A percentile compares a stretch with the other conserved stretches of the same genome.
These are phyloP conservation scores for Limnephilus lunatus DNA, from an alignment of 2,888 invertebrate genomes.

Conservation along the genomic window DNA sequence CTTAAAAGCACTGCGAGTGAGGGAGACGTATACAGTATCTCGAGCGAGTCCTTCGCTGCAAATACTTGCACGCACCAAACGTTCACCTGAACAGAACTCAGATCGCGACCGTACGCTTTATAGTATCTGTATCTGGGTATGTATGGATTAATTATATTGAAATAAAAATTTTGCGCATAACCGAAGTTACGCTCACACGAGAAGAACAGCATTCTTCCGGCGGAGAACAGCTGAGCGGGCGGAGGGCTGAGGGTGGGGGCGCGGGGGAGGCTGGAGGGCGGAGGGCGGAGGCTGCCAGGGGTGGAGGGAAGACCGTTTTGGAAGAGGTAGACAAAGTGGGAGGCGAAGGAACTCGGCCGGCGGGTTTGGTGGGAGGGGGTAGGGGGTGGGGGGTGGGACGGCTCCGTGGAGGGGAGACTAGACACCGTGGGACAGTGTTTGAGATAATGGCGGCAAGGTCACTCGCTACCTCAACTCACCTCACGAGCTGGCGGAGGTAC, in stretches of 20 bases:
- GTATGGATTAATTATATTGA: slow-evolving; percentile 35
- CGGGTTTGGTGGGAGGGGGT: neutral
- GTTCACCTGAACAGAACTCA: neutral
- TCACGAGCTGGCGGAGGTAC: slow-evolving; percentile 15
- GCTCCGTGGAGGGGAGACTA: slow-evolving; percentile 20
- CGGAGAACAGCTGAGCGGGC: slow-evolving; percentile 45
- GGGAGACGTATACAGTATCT: neutral
- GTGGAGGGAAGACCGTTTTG: slow-evolving; percentile 13
- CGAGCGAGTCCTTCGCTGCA: neutral
- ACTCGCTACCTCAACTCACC: slow-evolving; percentile 44
- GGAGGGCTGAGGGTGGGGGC: neutral
- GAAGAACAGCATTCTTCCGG: slow-evolving; percentile 44
- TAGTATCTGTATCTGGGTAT: neutral
- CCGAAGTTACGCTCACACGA: slow-evolving; percentile 46
- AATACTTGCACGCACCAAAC: neutral
- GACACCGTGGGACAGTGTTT: slow-evolving; percentile 53
- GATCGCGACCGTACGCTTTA: neutral
- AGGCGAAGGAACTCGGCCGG: slow-evolving; percentile 26
- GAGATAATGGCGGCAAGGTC: slow-evolving; percentile 52
- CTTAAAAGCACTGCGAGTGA: neutral
- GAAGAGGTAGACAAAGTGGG: slow-evolving; percentile 32
- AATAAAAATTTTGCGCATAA: slow-evolving; percentile 42
- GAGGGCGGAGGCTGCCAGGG: slow-evolving; percentile 14
- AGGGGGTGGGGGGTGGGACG: slow-evolving; percentile 3
- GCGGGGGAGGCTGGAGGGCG: neutral